Evolutionary conservation across 2,888 invertebrate species (phyloP), one percentile per base, ranked within the genome.

Genomic region (Leptodirus hochenwartii): DNA sequence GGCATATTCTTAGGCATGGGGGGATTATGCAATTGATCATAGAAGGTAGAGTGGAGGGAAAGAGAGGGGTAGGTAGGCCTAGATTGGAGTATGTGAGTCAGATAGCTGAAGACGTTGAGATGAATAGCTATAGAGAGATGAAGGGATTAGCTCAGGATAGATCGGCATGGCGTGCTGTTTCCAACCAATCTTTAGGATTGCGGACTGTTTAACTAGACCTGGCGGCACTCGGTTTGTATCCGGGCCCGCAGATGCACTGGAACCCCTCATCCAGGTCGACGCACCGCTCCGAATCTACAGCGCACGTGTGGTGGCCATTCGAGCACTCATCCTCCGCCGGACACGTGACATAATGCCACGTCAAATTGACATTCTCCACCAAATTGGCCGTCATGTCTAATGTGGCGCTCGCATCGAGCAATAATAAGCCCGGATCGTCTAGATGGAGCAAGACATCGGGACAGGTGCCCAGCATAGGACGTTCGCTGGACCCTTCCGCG

Each of bases 251-350:
- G 37, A 69, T 66, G 51, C 93, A 93, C 44, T 73, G 66, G 53
- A 79, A 93, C n/a, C 81, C 82, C 32, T 68, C 63, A 0, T 68
- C 66, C 8, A 76, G 54, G 54, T 95, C 88, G 29, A 76, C 75
- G 50, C 93, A 95, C 42, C 76, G 70, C 63, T 95, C 87, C 3
- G 85, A 87, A 33, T 75, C 67, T 0, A 70, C 62, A 50, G 85
- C 77, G 51, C 95, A 95, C 33, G 74, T 81, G 49, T 93, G 90
- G 53, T 93, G 93, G 3, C 72, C 71, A 50, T 93, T 93, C 24
- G 62, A 59, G 49, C 93, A 95, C 54, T 95, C 93, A 49, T 95
- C 79, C 56, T 95, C 95, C 0, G 79, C 74, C 2, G 91, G 93
- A 47, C 91, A 91, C 25, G 71, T 66, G 0, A 82, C 74, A 47